Conservation (phyloP, 2,888 invertebrate species). For the Ormyrus labotus region DNA sequence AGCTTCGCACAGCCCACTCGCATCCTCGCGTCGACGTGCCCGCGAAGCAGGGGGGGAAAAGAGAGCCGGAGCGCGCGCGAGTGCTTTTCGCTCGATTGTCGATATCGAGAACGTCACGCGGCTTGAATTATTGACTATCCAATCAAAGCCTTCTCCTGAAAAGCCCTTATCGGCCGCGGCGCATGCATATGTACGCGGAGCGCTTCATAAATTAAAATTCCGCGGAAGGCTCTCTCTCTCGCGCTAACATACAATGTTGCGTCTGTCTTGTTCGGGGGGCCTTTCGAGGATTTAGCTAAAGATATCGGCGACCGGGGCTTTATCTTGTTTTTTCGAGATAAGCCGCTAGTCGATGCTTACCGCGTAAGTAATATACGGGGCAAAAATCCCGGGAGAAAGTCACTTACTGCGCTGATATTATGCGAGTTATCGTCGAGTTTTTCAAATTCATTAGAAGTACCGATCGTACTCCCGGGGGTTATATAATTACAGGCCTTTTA, state of each 20-base stretch:
- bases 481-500: too few species aligned
- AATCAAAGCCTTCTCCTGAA: conserved; percentile 47
- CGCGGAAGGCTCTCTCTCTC: background rate
- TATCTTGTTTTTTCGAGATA: conserved; percentile 23
- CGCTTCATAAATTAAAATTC: conserved; percentile 29
- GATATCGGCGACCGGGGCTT: conserved; percentile 10
- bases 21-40: conserved; percentile 27
- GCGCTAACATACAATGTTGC: conserved; percentile 17
- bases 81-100: conserved; percentile 46
- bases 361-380: too few species aligned
- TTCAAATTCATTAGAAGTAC: too few species aligned
- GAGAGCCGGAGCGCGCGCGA: background rate
- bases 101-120: conserved; percentile 47
- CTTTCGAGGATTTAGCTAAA: background rate
- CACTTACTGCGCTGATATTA: too few species aligned
- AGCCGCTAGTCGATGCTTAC: too few species aligned
- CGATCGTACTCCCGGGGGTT: too few species aligned
- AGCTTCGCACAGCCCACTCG: conserved; percentile 49
- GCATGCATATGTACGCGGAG: background rate
- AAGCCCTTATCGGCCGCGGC: conserved; percentile 35
- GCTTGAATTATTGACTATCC: conserved; percentile 53
- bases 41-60: background rate
- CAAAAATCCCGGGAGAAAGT: too few species aligned
- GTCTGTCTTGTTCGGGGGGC: conserved; percentile 7
- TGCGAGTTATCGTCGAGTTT: too few species aligned